Evolutionary conservation across 2,113 vertebrate genomes (phyloP).

Genomic region (Gymnobelideus leadbeateri): DNA sequence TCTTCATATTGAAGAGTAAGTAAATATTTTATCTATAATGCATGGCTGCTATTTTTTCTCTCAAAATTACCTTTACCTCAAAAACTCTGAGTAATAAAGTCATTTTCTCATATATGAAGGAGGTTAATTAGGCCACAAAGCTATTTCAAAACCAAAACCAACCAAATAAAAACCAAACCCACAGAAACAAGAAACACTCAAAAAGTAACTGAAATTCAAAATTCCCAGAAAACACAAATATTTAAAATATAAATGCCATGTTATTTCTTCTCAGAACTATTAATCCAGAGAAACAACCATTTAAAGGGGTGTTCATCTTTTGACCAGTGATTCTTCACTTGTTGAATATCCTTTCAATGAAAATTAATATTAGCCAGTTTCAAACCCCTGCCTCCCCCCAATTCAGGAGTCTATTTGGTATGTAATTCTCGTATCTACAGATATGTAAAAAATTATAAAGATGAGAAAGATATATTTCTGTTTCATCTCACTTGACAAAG

Average conservation of each 20-base stretch:
- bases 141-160: background rate
- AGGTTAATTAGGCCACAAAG: conserved; percentile 22
- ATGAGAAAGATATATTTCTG: background rate
- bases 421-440: background rate
- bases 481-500: conserved; percentile 32
- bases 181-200: background rate
- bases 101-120: conserved; percentile 53
- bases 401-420: conserved; percentile 5
- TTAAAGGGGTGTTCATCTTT: conserved; percentile 56
- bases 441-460: conserved; percentile 1
- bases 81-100: conserved; percentile 57
- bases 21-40: conserved; percentile 57
- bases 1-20: conserved; percentile 44
- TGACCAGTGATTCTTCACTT: conserved; percentile 81
- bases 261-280: conserved; percentile 45
- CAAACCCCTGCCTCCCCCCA: background rate
- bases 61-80: conserved; percentile 42
- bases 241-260: conserved; percentile 7
- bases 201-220: conserved; percentile 16
- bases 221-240: conserved; percentile 36
- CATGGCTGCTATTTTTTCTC: conserved; percentile 46
- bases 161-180: background rate
- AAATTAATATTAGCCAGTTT: conserved; percentile 68
- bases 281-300: conserved; percentile 73
- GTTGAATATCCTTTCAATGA: conserved; percentile 81